phyloP scores from a whole-genome alignment of 1,140 invertebrate species.

The Acromyrmex charruanus region DNA sequence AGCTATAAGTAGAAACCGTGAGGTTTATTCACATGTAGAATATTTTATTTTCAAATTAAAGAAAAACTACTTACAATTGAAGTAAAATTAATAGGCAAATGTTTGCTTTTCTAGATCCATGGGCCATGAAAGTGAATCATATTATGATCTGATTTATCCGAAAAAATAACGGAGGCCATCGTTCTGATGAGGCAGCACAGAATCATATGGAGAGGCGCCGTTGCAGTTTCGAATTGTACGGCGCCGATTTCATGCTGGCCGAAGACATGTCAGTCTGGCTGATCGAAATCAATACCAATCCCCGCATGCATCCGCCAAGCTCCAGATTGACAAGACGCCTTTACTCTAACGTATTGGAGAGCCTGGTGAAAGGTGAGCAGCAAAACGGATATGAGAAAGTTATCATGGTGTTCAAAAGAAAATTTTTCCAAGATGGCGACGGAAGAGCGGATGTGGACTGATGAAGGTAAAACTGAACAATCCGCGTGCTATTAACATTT shows the following conservation, averaged over 20 bases:
- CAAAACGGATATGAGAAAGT: constrained; percentile 21
- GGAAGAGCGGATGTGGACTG: neutral
- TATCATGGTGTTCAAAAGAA: constrained; percentile 23
- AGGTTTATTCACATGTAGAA: neutral
- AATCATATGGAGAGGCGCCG: constrained; percentile 91
- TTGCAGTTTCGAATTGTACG: constrained; percentile 96
- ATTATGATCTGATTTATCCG: constrained; percentile 92
- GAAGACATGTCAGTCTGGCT: constrained; percentile 95
- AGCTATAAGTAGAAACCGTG: neutral
- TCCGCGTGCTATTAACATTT: constrained; percentile 38
- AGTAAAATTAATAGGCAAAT: neutral
- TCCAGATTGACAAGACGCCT: constrained; percentile 94
- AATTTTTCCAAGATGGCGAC: constrained; percentile 15
- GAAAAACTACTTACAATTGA: neutral
- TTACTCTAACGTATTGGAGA: constrained; percentile 93
- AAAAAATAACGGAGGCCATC: constrained; percentile 94
- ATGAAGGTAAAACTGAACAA: neutral
- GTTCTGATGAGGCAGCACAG: constrained; percentile 92
- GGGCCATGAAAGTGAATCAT: constrained; percentile 85
- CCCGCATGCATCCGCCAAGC: constrained; percentile 92
- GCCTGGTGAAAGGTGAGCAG: constrained; percentile 94
- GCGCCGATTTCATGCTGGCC: constrained; percentile 96
- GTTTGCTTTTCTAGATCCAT: constrained; percentile 25
- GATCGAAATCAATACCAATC: constrained; percentile 97
- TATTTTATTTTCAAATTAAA: neutral